Evolutionary conservation across 2,113 vertebrate species (phyloP).

Genomic region (Felis chaus): DNA sequence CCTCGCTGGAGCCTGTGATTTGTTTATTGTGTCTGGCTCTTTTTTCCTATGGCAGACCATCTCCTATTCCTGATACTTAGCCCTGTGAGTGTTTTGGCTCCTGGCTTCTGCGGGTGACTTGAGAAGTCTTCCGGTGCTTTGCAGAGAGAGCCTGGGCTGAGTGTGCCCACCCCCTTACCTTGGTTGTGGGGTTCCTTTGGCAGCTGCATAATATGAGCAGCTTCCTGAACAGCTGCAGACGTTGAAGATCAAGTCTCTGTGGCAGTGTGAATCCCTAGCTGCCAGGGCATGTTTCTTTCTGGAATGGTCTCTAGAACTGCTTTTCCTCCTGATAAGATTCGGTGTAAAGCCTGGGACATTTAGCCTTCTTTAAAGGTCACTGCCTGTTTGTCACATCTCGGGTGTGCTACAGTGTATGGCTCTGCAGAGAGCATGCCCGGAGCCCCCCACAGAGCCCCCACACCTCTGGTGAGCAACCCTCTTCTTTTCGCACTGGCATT

Average conservation of each 20-base stretch:
- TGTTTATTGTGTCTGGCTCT: neutral
- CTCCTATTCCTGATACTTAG: neutral
- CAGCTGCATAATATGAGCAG: neutral
- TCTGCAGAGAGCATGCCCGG: neutral
- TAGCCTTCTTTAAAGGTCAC: neutral
- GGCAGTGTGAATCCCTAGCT: neutral
- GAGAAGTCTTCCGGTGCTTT: neutral
- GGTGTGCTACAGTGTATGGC: neutral
- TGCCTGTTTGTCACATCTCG: neutral
- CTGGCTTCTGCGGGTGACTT: neutral
- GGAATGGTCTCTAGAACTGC: neutral
- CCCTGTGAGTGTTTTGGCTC: neutral
- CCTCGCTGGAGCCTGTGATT: neutral
- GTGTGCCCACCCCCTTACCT: neutral
- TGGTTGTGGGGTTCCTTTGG: neutral
- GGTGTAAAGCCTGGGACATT: neutral
- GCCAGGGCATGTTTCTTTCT: neutral
- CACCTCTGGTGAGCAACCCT: neutral
- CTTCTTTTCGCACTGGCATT: neutral
- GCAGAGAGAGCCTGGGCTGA: neutral
- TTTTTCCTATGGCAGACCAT: neutral
- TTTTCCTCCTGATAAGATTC: neutral
- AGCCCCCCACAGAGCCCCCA: neutral
- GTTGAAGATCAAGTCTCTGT: neutral
- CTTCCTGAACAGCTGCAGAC: rapidly evolving